These are phyloP conservation scores for Dendropsophus ebraccatus DNA, from an alignment of 2,113 vertebrate genomes.

Conservation along the genomic window DNA sequence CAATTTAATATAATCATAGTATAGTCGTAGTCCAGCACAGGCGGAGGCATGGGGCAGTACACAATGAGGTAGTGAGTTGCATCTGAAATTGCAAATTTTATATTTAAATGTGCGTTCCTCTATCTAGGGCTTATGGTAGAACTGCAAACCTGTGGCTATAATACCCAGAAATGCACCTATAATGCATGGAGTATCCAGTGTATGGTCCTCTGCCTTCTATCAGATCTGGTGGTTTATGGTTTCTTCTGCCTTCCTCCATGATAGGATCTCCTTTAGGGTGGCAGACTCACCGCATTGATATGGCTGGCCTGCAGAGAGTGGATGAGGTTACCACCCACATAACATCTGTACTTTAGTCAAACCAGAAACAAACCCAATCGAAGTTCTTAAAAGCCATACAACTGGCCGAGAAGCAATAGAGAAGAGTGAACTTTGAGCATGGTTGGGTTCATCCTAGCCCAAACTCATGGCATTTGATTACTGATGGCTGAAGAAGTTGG, in stretches of 20 bases:
- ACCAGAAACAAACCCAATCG: background rate
- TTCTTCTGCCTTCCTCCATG: background rate
- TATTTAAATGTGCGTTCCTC: background rate
- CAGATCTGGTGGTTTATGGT: background rate
- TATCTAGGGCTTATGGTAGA: background rate
- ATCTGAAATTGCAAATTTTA: background rate
- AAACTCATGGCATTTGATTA: too few relatives aligned
- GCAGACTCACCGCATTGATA: background rate
- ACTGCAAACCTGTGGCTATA: background rate
- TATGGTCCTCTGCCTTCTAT: background rate
- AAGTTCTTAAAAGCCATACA: too few relatives aligned
- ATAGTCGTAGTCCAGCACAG: background rate
- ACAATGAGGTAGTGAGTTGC: slow-evolving; percentile 20
- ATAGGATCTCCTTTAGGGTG: background rate
- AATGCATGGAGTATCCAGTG: background rate
- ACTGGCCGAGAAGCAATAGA: too few relatives aligned
- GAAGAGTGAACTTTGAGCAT: too few relatives aligned
- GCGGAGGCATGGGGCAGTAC: background rate
- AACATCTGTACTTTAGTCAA: background rate
- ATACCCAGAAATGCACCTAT: background rate
- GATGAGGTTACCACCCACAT: background rate
- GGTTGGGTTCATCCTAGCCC: too few relatives aligned
- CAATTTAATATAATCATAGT: background rate
- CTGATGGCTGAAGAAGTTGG: too few relatives aligned
- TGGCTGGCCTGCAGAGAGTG: background rate